Evolutionary conservation across 2,797 vertebrate species (phyloP).

Genomic region (Leontopithecus rosalia): DNA sequence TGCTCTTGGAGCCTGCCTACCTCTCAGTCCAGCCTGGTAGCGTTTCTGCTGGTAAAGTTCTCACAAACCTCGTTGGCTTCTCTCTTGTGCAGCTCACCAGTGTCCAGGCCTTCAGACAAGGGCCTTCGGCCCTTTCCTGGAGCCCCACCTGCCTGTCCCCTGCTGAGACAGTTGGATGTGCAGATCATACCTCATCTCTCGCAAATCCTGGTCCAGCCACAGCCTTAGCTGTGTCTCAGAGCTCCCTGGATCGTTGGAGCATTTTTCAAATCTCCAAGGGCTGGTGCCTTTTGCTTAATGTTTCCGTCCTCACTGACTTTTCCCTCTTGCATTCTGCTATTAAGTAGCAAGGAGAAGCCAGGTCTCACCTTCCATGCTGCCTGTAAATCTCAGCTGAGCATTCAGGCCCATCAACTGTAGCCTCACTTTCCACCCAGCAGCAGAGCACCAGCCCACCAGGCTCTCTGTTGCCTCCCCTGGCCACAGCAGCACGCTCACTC

Average conservation of each 20-base stretch:
- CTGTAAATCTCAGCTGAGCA: accelerated
- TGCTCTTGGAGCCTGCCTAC: neutral
- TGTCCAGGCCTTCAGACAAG: accelerated
- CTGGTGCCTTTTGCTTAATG: no score
- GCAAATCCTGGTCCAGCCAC: neutral
- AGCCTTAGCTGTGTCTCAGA: neutral
- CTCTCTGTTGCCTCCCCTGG: accelerated
- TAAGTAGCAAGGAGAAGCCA: neutral
- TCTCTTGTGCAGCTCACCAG: neutral
- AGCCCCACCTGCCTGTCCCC: neutral
- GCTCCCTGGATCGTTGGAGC: neutral
- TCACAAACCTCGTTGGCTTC: neutral
- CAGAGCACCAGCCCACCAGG: accelerated
- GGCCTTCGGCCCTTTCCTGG: neutral
- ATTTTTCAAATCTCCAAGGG: neutral
- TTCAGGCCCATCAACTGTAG: neutral
- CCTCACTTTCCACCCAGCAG: accelerated
- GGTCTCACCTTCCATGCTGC: accelerated
- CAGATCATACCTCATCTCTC: accelerated
- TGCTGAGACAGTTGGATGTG: neutral
- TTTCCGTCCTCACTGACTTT: no score
- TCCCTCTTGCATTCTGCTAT: accelerated
- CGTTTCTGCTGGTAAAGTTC: neutral
- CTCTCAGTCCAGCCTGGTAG: neutral
- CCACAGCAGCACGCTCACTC: accelerated